Percentiles rank a stretch among this genome's conserved stretches.
These are phyloP conservation scores for Peromyscus aztecus DNA, from an alignment of 2,797 vertebrate genomes.

Conservation along the genomic window DNA sequence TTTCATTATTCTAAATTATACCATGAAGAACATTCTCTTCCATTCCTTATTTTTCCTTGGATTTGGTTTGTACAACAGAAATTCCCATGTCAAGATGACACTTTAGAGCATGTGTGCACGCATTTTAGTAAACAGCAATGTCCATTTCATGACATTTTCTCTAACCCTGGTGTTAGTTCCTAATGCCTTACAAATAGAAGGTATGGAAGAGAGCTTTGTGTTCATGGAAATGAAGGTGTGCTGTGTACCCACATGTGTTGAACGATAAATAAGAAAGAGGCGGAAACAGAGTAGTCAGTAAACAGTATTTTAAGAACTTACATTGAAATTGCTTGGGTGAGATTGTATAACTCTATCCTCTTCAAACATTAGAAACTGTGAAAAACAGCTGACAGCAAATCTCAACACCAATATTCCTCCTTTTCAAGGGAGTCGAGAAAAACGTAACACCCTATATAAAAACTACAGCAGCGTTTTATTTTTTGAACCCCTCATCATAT, in stretches of 20 bases:
- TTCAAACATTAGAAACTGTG: conserved; percentile 41
- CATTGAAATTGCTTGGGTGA: conserved; percentile 44
- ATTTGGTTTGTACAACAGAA: conserved; percentile 39
- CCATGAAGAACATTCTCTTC: not conserved
- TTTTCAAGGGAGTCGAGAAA: conserved; percentile 19
- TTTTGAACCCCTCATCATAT: not conserved
- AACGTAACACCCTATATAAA: not conserved
- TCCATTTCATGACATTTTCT: not conserved
- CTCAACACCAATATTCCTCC: conserved; percentile 3
- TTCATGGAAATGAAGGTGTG: not conserved
- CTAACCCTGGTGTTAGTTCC: not conserved
- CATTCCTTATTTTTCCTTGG: conserved; percentile 25
- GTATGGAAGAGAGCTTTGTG: not conserved
- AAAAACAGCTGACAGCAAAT: conserved; percentile 22
- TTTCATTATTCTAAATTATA: not conserved
- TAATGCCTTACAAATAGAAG: not conserved
- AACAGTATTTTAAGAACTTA: conserved; percentile 38
- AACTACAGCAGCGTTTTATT: not conserved
- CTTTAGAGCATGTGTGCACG: not conserved
- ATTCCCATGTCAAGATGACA: not conserved
- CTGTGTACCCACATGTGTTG: not conserved
- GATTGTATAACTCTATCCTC: not conserved
- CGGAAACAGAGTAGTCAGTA: not conserved
- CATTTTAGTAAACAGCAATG: not conserved
- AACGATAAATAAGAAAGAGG: not conserved